Evolutionary conservation across 2,888 invertebrate genomes (phyloP).

Genomic region (Orchesella flavescens): DNA sequence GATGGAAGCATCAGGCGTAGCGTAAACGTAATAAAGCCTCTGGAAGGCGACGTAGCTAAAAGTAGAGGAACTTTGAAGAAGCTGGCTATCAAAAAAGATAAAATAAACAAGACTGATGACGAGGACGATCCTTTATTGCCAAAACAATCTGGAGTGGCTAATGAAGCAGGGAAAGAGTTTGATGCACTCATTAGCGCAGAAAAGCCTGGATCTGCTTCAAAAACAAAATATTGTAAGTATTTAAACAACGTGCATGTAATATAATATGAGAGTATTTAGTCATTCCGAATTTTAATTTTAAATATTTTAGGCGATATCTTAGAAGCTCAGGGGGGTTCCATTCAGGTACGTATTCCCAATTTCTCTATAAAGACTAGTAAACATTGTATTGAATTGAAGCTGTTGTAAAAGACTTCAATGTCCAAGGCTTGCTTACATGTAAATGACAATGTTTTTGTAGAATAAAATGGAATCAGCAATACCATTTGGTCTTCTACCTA

Average conservation of each 20-base stretch:
- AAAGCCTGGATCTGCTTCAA: conserved; percentile 46
- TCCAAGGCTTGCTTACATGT: too few relatives aligned
- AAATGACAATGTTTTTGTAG: too few relatives aligned
- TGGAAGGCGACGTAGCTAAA: neutral
- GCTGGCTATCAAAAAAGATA: too few relatives aligned
- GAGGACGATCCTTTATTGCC: neutral
- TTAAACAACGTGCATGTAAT: too few relatives aligned
- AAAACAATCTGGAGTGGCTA: neutral
- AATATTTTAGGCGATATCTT: conserved; percentile 23
- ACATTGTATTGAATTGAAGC: too few relatives aligned
- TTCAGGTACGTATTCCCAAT: conserved; percentile 34
- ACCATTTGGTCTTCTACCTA: conserved; percentile 31
- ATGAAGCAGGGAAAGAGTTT: neutral
- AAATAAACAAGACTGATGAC: neutral
- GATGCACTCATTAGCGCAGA: neutral
- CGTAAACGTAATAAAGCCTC: too few relatives aligned
- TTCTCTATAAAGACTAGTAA: too few relatives aligned
- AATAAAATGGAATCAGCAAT: too few relatives aligned
- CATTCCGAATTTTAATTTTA: too few relatives aligned
- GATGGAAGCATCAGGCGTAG: conserved; percentile 39
- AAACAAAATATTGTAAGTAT: conserved; percentile 34
- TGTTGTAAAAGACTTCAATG: too few relatives aligned
- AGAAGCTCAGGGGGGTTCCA: conserved; percentile 14
- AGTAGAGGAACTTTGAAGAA: conserved; percentile 1
- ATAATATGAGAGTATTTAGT: too few relatives aligned